Percentiles rank a stretch among this genome's conserved stretches.
phyloP scores from a whole-genome alignment of 2,797 vertebrate species.

The Schizothorax lantsangensis region DNA sequence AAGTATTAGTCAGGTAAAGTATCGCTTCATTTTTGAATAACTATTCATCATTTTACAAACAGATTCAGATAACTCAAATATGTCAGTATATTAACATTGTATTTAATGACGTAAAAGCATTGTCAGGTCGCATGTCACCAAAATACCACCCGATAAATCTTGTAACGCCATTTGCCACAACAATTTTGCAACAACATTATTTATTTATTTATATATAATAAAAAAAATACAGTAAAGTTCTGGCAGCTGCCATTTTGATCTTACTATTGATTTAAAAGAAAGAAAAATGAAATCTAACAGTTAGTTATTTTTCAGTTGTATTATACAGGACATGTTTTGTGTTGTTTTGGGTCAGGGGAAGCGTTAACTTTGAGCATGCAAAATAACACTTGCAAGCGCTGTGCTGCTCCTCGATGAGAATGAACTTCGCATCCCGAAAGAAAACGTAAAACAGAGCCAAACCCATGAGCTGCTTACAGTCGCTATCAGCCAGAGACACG shows the following conservation, averaged over 20 bases:
- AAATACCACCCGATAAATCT: neutral
- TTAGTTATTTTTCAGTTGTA: neutral
- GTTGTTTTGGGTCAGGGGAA: neutral
- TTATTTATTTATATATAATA: neutral
- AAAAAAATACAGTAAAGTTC: neutral
- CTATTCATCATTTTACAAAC: neutral
- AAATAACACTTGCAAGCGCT: neutral
- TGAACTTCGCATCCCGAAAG: conserved; percentile 10
- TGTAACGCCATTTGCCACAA: neutral
- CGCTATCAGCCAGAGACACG: conserved; percentile 37
- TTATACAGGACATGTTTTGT: neutral
- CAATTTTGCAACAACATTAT: neutral
- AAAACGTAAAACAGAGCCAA: conserved; percentile 24
- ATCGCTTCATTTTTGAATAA: neutral
- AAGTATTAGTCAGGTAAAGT: neutral
- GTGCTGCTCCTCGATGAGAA: conserved; percentile 18
- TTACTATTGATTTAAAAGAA: neutral
- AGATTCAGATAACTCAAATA: neutral
- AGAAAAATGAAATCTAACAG: neutral
- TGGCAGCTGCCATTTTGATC: conserved; percentile 17
- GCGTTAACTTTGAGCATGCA: conserved; percentile 8
- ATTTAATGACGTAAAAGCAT: neutral
- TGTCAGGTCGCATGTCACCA: neutral
- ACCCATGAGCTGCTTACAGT: conserved; percentile 20
- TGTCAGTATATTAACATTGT: neutral